Conservation (phyloP, 2,113 vertebrate species). For the Nestor notabilis region DNA sequence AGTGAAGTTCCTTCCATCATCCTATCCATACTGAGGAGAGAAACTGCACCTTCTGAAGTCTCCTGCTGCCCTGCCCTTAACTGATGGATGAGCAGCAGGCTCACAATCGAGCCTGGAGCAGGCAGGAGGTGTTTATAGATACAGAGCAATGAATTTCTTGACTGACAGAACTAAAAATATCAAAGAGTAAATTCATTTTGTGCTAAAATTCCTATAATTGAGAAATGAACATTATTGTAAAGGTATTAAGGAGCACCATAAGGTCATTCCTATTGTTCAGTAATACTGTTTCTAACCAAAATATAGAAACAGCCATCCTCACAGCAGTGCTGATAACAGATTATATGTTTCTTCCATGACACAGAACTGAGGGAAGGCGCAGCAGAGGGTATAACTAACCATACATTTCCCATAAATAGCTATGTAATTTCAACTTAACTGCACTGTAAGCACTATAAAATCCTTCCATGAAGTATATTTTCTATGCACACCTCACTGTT, state of each 20-base stretch:
- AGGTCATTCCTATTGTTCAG: not conserved
- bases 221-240: not conserved
- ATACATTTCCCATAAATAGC: slow-evolving; percentile 12
- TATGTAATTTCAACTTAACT: slow-evolving; percentile 44
- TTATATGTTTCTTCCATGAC: not conserved
- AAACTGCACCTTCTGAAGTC: not conserved
- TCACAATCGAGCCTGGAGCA: not conserved
- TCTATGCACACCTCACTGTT: slow-evolving; percentile 14
- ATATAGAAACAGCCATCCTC: not conserved
- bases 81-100: not conserved
- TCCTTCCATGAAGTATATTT: not conserved
- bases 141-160: not conserved
- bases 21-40: not conserved
- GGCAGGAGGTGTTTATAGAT: not conserved
- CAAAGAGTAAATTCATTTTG: not conserved
- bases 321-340: not conserved
- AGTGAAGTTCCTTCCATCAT: not conserved
- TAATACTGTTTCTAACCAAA: not conserved
- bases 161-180: not conserved
- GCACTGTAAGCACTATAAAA: not conserved
- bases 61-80: not conserved
- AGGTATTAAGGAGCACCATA: not conserved
- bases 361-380: not conserved
- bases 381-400: not conserved
- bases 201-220: not conserved